phyloP scores from a whole-genome alignment of 2,888 invertebrate species.

The Meandrusa payeni region DNA sequence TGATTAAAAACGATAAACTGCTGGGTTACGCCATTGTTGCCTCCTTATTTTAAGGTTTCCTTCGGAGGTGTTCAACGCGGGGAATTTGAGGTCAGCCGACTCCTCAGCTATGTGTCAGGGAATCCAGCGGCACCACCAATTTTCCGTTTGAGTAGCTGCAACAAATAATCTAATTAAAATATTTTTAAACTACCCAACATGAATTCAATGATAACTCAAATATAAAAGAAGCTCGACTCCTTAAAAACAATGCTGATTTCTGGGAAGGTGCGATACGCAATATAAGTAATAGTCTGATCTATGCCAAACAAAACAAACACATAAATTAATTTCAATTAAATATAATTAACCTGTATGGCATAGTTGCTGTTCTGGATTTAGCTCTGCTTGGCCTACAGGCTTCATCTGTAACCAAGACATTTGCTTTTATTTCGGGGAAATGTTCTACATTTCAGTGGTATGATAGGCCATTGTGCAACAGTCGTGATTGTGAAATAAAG shows the following conservation, averaged over 20 bases:
- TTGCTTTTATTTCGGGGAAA: background rate
- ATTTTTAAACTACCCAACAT: no score
- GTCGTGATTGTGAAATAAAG: no score
- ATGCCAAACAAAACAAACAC: constrained; percentile 15
- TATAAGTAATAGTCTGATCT: background rate
- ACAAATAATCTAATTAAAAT: constrained; percentile 53
- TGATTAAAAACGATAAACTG: constrained; percentile 1
- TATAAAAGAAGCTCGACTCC: no score
- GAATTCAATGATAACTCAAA: no score
- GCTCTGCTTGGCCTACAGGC: constrained; percentile 79
- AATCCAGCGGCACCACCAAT: constrained; percentile 81
- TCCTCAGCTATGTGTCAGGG: constrained; percentile 79
- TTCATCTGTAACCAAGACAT: constrained; percentile 77
- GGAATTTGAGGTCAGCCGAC: constrained; percentile 58
- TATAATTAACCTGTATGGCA: constrained; percentile 74
- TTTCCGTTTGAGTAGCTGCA: constrained; percentile 80
- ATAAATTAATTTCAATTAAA: constrained; percentile 25
- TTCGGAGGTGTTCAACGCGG: constrained; percentile 66
- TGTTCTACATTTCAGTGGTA: constrained; percentile 3
- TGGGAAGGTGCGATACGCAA: no score
- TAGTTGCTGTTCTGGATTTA: constrained; percentile 78
- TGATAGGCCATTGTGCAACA: no score
- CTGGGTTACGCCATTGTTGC: background rate
- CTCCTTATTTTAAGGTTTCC: constrained; percentile 52
- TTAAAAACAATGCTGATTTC: no score